phyloP scores from a whole-genome alignment of 2,888 invertebrate genomes.

The Scaptomyza parva region DNA sequence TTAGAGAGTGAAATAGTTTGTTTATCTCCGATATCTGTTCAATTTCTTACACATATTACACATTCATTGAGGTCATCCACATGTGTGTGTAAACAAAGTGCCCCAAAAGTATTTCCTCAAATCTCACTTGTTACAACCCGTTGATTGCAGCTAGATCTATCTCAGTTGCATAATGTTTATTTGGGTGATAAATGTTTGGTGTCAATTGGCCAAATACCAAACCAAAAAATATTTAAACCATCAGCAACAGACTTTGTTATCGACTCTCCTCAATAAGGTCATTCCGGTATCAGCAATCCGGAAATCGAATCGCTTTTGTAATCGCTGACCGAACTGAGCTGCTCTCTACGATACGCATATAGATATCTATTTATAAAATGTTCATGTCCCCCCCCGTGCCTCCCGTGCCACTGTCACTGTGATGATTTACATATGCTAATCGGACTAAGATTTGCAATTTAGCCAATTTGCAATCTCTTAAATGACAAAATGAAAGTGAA shows the following conservation, averaged over 20 bases:
- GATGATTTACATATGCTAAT: slow-evolving; percentile 14
- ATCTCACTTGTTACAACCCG: background rate
- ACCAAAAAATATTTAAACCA: too few species aligned
- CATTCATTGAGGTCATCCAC: too few species aligned
- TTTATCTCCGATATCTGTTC: background rate
- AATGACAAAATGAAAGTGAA: slow-evolving; percentile 12
- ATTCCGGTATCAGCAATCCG: background rate
- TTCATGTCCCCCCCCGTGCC: too few species aligned
- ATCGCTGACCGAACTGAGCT: background rate
- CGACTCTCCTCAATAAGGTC: too few species aligned
- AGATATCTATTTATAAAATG: background rate
- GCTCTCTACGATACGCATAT: background rate
- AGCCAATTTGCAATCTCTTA: slow-evolving; percentile 3
- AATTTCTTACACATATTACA: too few species aligned
- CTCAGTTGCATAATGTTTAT: too few species aligned
- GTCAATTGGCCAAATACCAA: too few species aligned
- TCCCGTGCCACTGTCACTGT: background rate
- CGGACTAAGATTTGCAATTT: slow-evolving; percentile 1
- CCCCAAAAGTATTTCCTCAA: too few species aligned
- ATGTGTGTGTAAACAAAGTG: too few species aligned
- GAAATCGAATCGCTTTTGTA: background rate
- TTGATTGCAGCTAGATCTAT: background rate
- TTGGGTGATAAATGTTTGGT: too few species aligned
- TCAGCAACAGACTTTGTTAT: background rate
- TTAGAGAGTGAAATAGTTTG: background rate